phyloP scores from a whole-genome alignment of 1,140 invertebrate species.

The Trypoxylus dichotomus region DNA sequence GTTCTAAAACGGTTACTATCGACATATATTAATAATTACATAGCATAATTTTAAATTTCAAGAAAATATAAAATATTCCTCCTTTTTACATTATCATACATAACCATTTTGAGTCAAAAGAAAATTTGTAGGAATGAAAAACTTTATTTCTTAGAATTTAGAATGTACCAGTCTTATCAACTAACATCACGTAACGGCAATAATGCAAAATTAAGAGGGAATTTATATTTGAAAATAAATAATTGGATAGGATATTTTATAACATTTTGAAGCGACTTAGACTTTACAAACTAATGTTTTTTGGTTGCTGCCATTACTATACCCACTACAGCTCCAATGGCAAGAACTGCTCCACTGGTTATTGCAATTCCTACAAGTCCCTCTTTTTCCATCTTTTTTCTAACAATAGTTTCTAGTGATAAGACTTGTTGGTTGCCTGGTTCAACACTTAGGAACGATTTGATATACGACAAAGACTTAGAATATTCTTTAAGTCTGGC shows the following conservation, averaged over 20 bases:
- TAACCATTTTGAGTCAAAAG: too few species aligned
- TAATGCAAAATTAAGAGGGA: conserved; percentile 2
- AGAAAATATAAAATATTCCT: neutral
- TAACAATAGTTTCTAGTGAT: conserved; percentile 75
- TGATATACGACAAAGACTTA: conserved; percentile 79
- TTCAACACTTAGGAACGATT: conserved; percentile 83
- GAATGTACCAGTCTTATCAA: neutral
- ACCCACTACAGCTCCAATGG: conserved; percentile 77
- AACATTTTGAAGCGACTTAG: neutral
- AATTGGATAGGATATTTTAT: neutral
- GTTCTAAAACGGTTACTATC: neutral
- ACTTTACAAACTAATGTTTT: conserved; percentile 4
- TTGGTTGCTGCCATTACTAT: conserved; percentile 67
- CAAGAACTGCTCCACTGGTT: conserved; percentile 78
- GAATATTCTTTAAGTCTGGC: conserved; percentile 89
- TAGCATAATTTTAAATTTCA: neutral
- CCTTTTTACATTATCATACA: neutral
- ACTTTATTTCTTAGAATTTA: neutral
- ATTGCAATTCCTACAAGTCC: conserved; percentile 86
- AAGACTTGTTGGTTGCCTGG: conserved; percentile 87
- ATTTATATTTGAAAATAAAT: conserved; percentile 5
- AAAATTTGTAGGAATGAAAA: neutral
- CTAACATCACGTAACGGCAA: neutral
- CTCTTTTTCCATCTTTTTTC: conserved; percentile 88
- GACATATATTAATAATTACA: neutral